Conservation (phyloP, 2,797 vertebrate species). For the Allobates femoralis region DNA sequence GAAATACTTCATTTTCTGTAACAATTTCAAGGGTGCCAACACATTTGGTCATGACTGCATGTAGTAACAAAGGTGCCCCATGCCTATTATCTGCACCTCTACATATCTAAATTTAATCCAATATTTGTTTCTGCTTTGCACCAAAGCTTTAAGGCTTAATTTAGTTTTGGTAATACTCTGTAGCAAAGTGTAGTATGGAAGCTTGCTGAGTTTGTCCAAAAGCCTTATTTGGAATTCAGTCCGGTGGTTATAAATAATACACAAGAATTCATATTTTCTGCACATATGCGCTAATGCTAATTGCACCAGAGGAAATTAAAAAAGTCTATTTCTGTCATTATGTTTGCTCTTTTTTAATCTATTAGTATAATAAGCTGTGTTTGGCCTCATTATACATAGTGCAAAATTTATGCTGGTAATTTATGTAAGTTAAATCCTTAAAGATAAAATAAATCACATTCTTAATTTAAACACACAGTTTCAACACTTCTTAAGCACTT, state of each 20-base stretch:
- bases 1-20: no score
- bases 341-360: constrained; percentile 36
- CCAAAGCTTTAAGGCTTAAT: neutral
- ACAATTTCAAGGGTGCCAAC: no score
- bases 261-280: neutral
- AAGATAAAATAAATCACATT: constrained; percentile 41
- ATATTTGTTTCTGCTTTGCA: neutral
- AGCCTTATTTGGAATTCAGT: neutral
- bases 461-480: constrained; percentile 31
- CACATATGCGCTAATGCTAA: neutral
- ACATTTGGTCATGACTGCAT: no score
- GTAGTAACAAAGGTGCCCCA: neutral
- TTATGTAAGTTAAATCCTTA: constrained; percentile 22
- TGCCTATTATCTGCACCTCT: no score
- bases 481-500: constrained; percentile 49
- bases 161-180: neutral
- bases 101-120: no score
- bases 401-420: constrained; percentile 31
- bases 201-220: neutral
- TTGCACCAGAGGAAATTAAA: constrained; percentile 16
- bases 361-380: constrained; percentile 32
- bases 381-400: constrained; percentile 19
- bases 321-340: constrained; percentile 31
- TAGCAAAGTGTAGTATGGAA: neutral
- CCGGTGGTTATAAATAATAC: constrained; percentile 22